These are phyloP conservation scores for Cephus runcator DNA, from an alignment of 2,888 invertebrate genomes.

Conservation along the genomic window DNA sequence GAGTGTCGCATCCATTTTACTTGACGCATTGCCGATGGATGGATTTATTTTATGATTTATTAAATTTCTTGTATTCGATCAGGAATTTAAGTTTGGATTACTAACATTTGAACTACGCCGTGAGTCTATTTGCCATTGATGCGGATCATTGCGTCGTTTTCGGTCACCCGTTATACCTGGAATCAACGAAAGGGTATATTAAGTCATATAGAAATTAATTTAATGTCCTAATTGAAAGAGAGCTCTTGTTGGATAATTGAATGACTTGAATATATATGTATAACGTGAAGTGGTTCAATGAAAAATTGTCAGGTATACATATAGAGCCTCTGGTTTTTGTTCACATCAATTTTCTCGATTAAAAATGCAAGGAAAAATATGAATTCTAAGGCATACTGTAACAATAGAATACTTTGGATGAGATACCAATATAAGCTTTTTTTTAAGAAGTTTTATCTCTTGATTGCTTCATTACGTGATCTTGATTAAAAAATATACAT, in stretches of 20 bases:
- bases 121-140: not conserved
- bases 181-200: not conserved
- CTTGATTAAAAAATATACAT: too few species aligned
- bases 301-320: not conserved
- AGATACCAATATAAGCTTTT: not conserved
- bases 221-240: not conserved
- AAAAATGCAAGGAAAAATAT: not conserved
- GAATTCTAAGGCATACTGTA: not conserved
- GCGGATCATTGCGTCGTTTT: not conserved
- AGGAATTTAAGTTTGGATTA: not conserved
- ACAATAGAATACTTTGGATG: not conserved
- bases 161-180: not conserved
- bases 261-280: not conserved
- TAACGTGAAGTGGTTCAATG: not conserved
- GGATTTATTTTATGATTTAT: not conserved
- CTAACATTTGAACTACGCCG: not conserved
- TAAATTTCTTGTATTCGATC: not conserved
- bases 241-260: not conserved
- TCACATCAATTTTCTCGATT: not conserved
- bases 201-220: not conserved
- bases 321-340: not conserved
- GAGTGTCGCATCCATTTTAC: not conserved
- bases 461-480: too few species aligned
- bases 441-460: too few species aligned
- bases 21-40: not conserved